Evolutionary conservation across 2,797 vertebrate genomes (phyloP), one percentile per base, ranked within the genome.

Genomic region (Melanotaenia nigrans): DNA sequence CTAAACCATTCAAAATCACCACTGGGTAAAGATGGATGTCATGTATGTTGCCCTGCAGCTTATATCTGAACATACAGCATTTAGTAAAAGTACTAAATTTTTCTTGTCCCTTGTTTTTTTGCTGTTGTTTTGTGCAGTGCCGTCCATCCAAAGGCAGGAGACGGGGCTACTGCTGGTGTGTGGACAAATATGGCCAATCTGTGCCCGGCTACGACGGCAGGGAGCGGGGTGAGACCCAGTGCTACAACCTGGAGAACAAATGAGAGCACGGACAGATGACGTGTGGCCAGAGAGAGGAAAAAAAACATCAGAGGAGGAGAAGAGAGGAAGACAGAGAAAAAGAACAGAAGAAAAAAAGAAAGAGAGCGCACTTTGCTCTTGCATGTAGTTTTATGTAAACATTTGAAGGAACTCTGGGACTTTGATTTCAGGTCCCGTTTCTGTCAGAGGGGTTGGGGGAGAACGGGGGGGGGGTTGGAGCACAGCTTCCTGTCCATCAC

Each of bases 91-190:
- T 11, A 12, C 2, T 14, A 49, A 11, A 35, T 2, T 38, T 33
- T 4, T 36, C 10, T 36, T 35, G 5, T 18, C 3, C 28, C 38
- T 10, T 22, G 13, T 38, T 24, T 14, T 33, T 22, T 10, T 0
- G 3, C 22, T 51, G 22, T 56, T 28, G 79, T 57, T 77, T 61
- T 77, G 71, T 55, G 1, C 92, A 99, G 97, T 99, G 97, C 84
- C 96, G 96, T 86, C 95, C 97, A 3, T 98, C 97, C 84, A 97
- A 96, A 93, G 97, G 97, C 85, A 92, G 95, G 76, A 98, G 95
- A 89, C 94, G 97, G 75, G 97, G 97, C 63, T 95, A 94, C 87
- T 99, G 97, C 92, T 99, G 97, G 97, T 99, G 97, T 0, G 97
- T 99, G 90, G 97, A 99, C 92, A 98, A 97, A 89, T 99, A 98